Conservation (phyloP, 2,888 invertebrate species). For the Orchesellides sinensis region DNA sequence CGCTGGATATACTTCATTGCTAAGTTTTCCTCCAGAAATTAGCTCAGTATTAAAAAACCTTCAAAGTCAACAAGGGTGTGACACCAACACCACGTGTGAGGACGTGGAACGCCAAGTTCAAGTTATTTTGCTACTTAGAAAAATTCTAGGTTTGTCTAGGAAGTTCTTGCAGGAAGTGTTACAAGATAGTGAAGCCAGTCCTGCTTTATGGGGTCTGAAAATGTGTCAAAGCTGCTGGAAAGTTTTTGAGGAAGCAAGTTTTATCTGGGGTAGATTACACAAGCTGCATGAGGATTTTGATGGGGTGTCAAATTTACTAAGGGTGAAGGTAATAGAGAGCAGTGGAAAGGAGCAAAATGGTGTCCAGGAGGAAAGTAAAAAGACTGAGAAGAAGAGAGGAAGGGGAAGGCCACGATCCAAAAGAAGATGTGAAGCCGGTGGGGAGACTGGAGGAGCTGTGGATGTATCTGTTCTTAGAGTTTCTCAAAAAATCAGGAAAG, state of each 20-base stretch:
- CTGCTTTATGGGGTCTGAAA: slow-evolving; percentile 8
- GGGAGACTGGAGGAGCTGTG: neutral
- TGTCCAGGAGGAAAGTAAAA: neutral
- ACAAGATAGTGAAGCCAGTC: neutral
- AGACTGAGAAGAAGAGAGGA: neutral
- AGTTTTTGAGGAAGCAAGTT: slow-evolving; percentile 25
- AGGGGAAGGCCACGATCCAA: neutral
- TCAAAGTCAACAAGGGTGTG: neutral
- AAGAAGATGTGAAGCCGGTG: neutral
- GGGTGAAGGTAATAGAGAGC: neutral
- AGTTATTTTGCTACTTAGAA: slow-evolving; percentile 22
- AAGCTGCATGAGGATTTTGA: slow-evolving; percentile 36
- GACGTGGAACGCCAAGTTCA: slow-evolving; percentile 9
- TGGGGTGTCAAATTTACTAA: neutral
- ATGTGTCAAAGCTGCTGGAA: slow-evolving; percentile 17
- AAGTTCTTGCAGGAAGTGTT: slow-evolving; percentile 1
- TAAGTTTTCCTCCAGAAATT: neutral
- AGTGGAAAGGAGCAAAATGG: neutral
- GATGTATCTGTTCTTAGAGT: no score
- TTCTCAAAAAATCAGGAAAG: neutral
- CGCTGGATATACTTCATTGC: neutral
- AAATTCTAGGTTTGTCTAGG: slow-evolving; percentile 6
- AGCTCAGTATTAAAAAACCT: neutral
- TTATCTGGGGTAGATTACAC: slow-evolving; percentile 27
- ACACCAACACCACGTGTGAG: no score